phyloP scores from a whole-genome alignment of 1,140 invertebrate species.

The Apis florea region DNA sequence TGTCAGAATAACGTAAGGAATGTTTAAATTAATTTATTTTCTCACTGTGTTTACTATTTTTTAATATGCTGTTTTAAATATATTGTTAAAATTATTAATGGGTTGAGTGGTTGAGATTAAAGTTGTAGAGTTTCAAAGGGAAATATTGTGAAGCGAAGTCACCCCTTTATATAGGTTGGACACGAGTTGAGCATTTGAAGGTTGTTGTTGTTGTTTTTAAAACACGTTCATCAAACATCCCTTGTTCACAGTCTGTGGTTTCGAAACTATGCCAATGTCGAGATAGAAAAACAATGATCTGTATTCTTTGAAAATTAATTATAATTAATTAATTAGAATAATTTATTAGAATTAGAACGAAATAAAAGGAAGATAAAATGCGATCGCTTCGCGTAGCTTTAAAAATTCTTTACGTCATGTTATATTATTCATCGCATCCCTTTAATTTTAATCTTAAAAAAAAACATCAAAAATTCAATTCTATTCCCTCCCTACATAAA shows the following conservation, averaged over 20 bases:
- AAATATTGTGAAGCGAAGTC: slow-evolving; percentile 2
- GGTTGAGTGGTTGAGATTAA: background rate
- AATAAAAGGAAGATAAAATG: too few relatives aligned
- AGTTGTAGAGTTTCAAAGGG: slow-evolving; percentile 25
- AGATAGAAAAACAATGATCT: slow-evolving; percentile 3
- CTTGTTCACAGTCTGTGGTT: slow-evolving; percentile 8
- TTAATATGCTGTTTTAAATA: background rate
- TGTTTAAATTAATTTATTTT: background rate
- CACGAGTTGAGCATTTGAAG: slow-evolving; percentile 13
- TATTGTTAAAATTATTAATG: background rate
- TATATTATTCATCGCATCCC: too few relatives aligned
- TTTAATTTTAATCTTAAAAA: too few relatives aligned
- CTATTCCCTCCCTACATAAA: too few relatives aligned
- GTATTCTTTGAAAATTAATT: slow-evolving; percentile 1
- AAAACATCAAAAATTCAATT: too few relatives aligned
- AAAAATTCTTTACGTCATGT: too few relatives aligned
- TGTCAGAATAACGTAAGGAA: too few relatives aligned
- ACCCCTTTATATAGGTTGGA: slow-evolving; percentile 28
- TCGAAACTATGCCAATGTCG: slow-evolving; percentile 15
- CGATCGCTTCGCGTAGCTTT: too few relatives aligned
- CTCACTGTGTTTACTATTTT: background rate
- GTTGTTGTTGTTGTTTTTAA: slow-evolving; percentile 28
- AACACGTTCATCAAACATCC: background rate
- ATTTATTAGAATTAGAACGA: too few relatives aligned
- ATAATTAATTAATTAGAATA: background rate